Evolutionary conservation across 2,797 vertebrate genomes (phyloP).

Genomic region (Dallia pectoralis): DNA sequence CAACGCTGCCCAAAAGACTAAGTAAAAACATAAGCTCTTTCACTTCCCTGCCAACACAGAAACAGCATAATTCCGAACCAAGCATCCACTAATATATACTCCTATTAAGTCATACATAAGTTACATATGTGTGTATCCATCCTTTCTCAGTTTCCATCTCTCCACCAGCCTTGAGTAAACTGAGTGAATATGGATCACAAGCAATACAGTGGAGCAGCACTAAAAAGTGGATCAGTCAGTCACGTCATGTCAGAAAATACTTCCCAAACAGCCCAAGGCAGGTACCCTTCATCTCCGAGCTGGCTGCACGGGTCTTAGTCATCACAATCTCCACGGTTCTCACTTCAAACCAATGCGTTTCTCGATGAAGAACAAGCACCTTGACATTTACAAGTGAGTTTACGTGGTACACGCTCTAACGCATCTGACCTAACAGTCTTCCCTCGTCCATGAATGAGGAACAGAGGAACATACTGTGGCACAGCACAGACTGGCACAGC

Average conservation of each 20-base stretch:
- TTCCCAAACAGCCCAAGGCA: neutral
- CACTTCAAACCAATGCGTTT: neutral
- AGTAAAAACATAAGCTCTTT: too few species aligned
- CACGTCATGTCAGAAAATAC: neutral
- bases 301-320: neutral
- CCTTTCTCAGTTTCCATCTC: neutral
- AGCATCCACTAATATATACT: neutral
- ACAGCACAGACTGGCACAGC: neutral
- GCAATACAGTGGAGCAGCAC: neutral
- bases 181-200: neutral
- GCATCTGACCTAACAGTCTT: neutral
- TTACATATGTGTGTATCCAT: neutral
- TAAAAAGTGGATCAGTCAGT: neutral
- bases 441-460: neutral
- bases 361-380: too few species aligned
- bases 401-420: neutral
- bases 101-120: neutral
- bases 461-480: neutral
- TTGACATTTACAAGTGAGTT: conserved; percentile 3
- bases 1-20: too few species aligned
- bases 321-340: neutral
- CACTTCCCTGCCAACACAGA: neutral
- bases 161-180: neutral
- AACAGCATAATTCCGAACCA: neutral
- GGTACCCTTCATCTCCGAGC: neutral